These are phyloP conservation scores for Diceros bicornis DNA, from an alignment of 2,797 vertebrate species.

Conservation along the genomic window DNA sequence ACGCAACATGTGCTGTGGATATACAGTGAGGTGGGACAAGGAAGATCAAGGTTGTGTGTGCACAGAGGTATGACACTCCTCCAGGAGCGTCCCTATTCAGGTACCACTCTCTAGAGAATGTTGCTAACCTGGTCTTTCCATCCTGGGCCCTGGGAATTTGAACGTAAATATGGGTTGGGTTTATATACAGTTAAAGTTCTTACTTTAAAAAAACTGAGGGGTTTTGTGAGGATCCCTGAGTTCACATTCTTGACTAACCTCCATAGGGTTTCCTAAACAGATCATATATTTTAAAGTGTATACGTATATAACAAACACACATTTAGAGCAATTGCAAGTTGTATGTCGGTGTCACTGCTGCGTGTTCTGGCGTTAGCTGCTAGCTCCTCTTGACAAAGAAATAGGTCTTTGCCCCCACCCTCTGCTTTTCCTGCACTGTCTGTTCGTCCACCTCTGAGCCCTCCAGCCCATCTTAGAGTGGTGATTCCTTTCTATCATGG, in stretches of 20 bases:
- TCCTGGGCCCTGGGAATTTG: background rate
- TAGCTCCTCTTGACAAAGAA: background rate
- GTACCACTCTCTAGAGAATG: background rate
- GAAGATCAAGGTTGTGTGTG: background rate
- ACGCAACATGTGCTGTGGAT: background rate
- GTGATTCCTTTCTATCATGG: background rate
- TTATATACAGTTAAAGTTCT: constrained; percentile 26
- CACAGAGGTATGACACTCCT: background rate
- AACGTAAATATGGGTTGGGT: background rate
- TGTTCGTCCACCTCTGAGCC: background rate
- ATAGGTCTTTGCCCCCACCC: background rate
- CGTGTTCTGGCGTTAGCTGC: background rate
- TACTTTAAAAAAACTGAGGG: background rate
- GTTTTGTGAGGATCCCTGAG: background rate
- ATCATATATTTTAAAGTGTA: background rate
- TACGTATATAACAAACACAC: background rate
- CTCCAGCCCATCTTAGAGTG: background rate
- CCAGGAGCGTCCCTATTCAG: background rate
- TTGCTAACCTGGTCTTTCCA: background rate
- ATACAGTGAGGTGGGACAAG: background rate
- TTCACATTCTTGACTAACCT: background rate
- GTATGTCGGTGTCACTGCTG: background rate
- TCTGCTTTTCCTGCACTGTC: background rate
- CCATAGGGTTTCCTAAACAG: background rate
- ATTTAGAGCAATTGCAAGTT: background rate